These are phyloP conservation scores for Gracilinanus agilis DNA, from an alignment of 2,113 vertebrate species.

Conservation along the genomic window DNA sequence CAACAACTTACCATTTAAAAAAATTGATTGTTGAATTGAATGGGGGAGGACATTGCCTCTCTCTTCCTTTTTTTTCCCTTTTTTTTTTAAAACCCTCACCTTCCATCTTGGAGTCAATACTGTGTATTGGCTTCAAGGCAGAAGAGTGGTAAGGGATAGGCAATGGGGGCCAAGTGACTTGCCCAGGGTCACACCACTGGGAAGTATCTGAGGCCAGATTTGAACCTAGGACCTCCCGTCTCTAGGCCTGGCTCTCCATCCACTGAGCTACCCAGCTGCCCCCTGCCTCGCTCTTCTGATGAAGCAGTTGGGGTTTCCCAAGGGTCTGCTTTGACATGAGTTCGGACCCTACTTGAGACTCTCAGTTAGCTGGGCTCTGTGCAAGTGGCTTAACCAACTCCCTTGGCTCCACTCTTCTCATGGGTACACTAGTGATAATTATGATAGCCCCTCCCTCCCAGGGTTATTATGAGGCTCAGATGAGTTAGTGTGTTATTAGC, in stretches of 20 bases:
- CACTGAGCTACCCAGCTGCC: no score
- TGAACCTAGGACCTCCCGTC: no score
- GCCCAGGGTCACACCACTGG: no score
- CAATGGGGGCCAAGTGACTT: no score
- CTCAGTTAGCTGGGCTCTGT: background rate
- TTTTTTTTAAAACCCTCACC: no score
- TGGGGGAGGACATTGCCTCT: background rate
- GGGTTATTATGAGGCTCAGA: background rate
- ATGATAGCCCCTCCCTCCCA: no score
- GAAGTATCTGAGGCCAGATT: no score
- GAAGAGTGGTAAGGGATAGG: no score
- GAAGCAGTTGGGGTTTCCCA: background rate
- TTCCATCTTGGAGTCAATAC: no score
- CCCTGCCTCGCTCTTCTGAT: background rate
- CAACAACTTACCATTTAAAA: background rate
- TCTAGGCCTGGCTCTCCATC: no score
- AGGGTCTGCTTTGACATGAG: background rate
- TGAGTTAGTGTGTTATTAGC: background rate
- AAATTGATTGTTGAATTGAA: background rate
- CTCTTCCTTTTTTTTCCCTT: no score
- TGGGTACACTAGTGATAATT: background rate
- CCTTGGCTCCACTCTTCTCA: background rate
- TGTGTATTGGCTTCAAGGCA: no score
- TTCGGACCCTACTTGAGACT: background rate
- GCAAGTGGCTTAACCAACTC: background rate